These are phyloP conservation scores for Fissipunctia ypsillon DNA, from an alignment of 2,888 invertebrate genomes.

Conservation along the genomic window DNA sequence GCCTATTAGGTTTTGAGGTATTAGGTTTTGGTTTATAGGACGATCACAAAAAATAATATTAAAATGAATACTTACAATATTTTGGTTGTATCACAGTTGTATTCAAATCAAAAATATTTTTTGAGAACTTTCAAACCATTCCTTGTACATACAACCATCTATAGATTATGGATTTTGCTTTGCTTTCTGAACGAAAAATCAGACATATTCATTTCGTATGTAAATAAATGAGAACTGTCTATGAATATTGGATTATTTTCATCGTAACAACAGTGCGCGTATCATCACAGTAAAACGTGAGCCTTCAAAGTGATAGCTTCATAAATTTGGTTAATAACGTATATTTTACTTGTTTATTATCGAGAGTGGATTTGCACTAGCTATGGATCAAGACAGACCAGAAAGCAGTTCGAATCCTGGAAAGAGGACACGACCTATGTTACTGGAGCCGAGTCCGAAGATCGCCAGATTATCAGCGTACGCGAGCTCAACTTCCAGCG, in stretches of 20 bases:
- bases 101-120: background rate
- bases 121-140: background rate
- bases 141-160: background rate
- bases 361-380: constrained; percentile 55
- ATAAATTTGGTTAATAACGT: constrained; percentile 20
- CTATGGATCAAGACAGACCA: constrained; percentile 86
- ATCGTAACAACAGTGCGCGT: constrained; percentile 24
- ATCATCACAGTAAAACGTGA: constrained; percentile 38
- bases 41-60: background rate
- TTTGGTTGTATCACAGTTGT: background rate
- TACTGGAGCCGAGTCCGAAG: constrained; percentile 85
- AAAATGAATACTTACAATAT: background rate
- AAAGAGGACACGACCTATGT: constrained; percentile 87
- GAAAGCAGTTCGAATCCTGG: constrained; percentile 84
- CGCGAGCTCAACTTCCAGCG: constrained; percentile 78
- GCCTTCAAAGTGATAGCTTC: constrained; percentile 25
- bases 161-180: constrained; percentile 11
- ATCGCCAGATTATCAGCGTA: constrained; percentile 82
- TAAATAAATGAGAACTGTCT: constrained; percentile 73
- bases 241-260: constrained; percentile 55
- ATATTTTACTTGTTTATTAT: constrained; percentile 29
- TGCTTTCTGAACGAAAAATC: constrained; percentile 66
- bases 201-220: constrained; percentile 73
- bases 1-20: background rate
- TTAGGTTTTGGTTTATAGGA: background rate